Evolutionary conservation across 2,113 vertebrate genomes (phyloP).

Genomic region (Oreochromis tanganicae): DNA sequence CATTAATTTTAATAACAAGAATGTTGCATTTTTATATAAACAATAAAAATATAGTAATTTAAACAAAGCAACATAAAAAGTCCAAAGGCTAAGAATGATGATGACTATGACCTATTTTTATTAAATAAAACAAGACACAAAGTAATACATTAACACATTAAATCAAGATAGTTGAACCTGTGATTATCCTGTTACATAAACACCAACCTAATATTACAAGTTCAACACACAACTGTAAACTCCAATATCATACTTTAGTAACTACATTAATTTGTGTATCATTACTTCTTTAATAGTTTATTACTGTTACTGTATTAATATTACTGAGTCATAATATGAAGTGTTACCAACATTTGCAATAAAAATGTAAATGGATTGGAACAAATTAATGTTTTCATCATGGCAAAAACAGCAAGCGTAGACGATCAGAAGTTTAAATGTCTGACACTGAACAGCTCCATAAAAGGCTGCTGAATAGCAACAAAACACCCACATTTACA

Average conservation of each 20-base stretch:
- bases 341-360: neutral
- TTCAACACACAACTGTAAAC: neutral
- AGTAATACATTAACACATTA: neutral
- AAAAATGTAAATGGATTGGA: neutral
- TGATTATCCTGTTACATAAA: neutral
- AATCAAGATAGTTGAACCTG: neutral
- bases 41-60: neutral
- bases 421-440: neutral
- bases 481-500: neutral
- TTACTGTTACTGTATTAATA: neutral
- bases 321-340: neutral
- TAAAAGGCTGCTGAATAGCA: neutral
- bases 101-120: neutral
- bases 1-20: accelerated
- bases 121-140: neutral
- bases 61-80: neutral
- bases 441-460: neutral
- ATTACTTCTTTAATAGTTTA: neutral
- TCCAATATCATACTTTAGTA: neutral
- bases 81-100: neutral
- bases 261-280: neutral
- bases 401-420: neutral
- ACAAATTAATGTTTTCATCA: neutral
- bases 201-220: neutral
- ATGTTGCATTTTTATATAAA: neutral